Conservation (phyloP, 2,888 invertebrate species). For the Eueremaeus valkanovi region DNA sequence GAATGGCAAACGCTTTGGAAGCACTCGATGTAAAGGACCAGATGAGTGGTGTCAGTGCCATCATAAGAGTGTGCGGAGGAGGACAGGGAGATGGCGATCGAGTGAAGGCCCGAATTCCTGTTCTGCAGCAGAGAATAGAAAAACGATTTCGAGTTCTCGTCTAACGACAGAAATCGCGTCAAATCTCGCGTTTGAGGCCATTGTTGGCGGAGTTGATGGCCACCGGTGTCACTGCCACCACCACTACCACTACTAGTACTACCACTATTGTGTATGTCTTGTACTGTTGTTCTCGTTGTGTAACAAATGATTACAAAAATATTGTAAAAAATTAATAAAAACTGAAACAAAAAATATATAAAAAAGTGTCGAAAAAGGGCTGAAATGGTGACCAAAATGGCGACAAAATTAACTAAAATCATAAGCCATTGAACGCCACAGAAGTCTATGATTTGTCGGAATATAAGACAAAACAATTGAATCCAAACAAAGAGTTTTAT, state of each 20-base stretch:
- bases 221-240: too few relatives aligned
- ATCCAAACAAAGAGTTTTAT: slow-evolving; percentile 26
- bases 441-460: slow-evolving; percentile 35
- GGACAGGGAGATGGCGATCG: not conserved
- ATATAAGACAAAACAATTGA: slow-evolving; percentile 2
- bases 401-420: slow-evolving; percentile 31
- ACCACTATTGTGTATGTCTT: too few relatives aligned
- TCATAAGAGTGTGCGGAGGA: too few relatives aligned
- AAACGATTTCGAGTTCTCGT: slow-evolving; percentile 25
- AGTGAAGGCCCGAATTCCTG: too few relatives aligned
- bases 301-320: slow-evolving; percentile 24
- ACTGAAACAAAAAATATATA: slow-evolving; percentile 5
- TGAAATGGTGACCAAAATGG: slow-evolving; percentile 33
- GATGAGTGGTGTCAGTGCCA: too few relatives aligned
- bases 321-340: slow-evolving; percentile 31
- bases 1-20: too few relatives aligned
- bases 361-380: slow-evolving; percentile 27
- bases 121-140: not conserved
- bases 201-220: too few relatives aligned
- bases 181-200: not conserved
- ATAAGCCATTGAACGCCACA: slow-evolving; percentile 37
- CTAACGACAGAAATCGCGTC: slow-evolving; percentile 11
- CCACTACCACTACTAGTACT: too few relatives aligned
- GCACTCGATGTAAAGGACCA: too few relatives aligned
- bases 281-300: too few relatives aligned